A percentile compares a stretch with the other conserved stretches of the same genome.
phyloP scores from a whole-genome alignment of 2,113 vertebrate species.

The Hippocampus mohnikei region DNA sequence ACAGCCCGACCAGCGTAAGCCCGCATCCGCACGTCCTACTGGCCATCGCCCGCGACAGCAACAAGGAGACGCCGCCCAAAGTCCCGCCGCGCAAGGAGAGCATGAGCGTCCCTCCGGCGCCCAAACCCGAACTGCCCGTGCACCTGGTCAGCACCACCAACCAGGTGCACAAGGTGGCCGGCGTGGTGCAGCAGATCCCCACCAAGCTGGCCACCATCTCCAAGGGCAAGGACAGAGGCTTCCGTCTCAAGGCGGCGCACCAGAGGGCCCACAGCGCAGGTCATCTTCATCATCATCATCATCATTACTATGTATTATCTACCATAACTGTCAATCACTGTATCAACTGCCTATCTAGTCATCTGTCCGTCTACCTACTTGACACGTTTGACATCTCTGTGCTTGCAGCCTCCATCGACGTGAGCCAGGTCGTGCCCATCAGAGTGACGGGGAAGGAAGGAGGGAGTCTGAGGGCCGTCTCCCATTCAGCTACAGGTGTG shows the following conservation, averaged over 20 bases:
- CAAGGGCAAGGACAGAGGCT: constrained; percentile 80
- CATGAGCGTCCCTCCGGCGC: constrained; percentile 15
- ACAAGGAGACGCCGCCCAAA: constrained; percentile 71
- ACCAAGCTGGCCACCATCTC: constrained; percentile 81
- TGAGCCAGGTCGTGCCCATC: constrained; percentile 75
- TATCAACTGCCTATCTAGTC: not conserved
- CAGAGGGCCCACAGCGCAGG: constrained; percentile 84
- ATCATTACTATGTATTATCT: too few relatives aligned
- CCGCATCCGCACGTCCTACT: constrained; percentile 30
- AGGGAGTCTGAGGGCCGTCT: constrained; percentile 53
- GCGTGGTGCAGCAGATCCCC: constrained; percentile 89
- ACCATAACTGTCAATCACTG: too few relatives aligned
- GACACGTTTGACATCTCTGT: not conserved
- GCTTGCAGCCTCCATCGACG: constrained; percentile 76
- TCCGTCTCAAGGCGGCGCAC: constrained; percentile 76
- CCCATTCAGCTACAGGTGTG: constrained; percentile 39
- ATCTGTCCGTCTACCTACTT: not conserved
- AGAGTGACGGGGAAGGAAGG: constrained; percentile 76
- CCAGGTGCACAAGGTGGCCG: constrained; percentile 77
- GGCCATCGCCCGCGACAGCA: constrained; percentile 25
- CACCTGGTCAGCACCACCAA: constrained; percentile 87
- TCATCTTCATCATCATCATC: constrained; percentile 37
- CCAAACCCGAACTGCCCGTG: constrained; percentile 79
- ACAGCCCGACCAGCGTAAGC: constrained; percentile 30
- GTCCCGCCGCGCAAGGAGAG: constrained; percentile 81